Evolutionary conservation across 1,140 invertebrate genomes (phyloP).

Genomic region (Drosophila nikananu): DNA sequence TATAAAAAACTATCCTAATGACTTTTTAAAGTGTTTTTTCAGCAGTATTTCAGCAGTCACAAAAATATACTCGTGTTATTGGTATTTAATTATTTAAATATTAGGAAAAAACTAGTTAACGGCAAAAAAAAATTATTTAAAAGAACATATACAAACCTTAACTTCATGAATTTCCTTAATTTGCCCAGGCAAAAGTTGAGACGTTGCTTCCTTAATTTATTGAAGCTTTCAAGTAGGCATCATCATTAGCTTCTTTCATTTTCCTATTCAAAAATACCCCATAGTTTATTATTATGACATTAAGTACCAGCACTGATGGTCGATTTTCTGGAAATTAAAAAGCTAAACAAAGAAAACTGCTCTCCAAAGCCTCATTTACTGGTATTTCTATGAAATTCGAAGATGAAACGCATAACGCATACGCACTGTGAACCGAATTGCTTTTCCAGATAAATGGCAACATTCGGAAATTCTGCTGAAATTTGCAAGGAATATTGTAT

Average conservation of each 20-base stretch:
- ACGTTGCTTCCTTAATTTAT: neutral
- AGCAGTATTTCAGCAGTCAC: too few species aligned
- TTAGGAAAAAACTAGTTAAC: too few species aligned
- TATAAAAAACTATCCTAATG: too few species aligned
- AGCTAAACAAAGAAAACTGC: neutral
- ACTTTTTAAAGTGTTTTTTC: too few species aligned
- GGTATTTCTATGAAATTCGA: neutral
- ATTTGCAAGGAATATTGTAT: slow-evolving; percentile 25
- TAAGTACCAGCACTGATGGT: neutral
- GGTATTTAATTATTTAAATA: too few species aligned
- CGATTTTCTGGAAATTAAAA: neutral
- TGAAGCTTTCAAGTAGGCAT: neutral
- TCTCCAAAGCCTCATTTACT: neutral
- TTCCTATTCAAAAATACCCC: neutral
- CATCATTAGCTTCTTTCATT: too few species aligned
- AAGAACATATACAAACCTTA: too few species aligned
- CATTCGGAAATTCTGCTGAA: slow-evolving; percentile 5
- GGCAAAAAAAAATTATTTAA: too few species aligned
- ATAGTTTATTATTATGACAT: too few species aligned
- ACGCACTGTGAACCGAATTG: slow-evolving; percentile 3
- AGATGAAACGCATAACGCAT: neutral
- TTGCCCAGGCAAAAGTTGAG: too few species aligned
- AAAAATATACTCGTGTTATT: too few species aligned
- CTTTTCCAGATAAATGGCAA: slow-evolving; percentile 9
- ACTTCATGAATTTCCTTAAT: too few species aligned